phyloP scores from a whole-genome alignment of 2,797 vertebrate species.

The Nannoperca australis region DNA sequence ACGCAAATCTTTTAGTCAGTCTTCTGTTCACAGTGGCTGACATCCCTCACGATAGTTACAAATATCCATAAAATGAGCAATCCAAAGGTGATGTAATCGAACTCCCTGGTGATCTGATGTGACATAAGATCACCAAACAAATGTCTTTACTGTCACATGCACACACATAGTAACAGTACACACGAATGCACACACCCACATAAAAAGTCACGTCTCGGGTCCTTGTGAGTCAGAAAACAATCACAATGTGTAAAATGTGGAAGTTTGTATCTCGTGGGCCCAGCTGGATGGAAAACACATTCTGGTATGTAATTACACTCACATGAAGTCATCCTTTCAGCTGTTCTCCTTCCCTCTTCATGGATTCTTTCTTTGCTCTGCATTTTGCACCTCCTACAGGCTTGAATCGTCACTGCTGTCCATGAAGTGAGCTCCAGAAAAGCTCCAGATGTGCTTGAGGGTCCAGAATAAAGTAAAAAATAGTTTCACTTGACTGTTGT shows the following conservation, averaged over 20 bases:
- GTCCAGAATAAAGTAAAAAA: background rate
- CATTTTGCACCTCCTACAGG: background rate
- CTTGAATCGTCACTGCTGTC: conserved; percentile 5
- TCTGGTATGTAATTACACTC: conserved; percentile 51
- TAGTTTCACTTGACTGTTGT: background rate
- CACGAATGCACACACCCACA: conserved; percentile 27
- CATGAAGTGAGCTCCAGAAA: background rate
- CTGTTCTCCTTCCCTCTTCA: conserved; percentile 16
- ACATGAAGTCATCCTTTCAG: conserved; percentile 20
- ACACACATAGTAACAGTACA: conserved; percentile 12
- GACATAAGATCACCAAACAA: conserved; percentile 27
- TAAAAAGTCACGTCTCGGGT: background rate
- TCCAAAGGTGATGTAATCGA: conserved; percentile 43
- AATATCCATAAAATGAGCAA: conserved; percentile 44
- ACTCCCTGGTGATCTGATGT: conserved; percentile 37
- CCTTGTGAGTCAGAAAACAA: conserved; percentile 11
- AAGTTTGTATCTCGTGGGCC: conserved; percentile 34
- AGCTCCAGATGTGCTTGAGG: conserved; percentile 6
- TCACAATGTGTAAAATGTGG: conserved; percentile 33
- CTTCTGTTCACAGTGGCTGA: conserved; percentile 36
- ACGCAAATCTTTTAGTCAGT: conserved; percentile 11
- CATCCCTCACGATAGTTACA: conserved; percentile 24
- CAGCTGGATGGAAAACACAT: conserved; percentile 47
- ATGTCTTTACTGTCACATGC: background rate
- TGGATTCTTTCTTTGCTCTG: background rate